These are phyloP conservation scores for Perithous albicinctus DNA, from an alignment of 2,888 invertebrate genomes.

Conservation along the genomic window DNA sequence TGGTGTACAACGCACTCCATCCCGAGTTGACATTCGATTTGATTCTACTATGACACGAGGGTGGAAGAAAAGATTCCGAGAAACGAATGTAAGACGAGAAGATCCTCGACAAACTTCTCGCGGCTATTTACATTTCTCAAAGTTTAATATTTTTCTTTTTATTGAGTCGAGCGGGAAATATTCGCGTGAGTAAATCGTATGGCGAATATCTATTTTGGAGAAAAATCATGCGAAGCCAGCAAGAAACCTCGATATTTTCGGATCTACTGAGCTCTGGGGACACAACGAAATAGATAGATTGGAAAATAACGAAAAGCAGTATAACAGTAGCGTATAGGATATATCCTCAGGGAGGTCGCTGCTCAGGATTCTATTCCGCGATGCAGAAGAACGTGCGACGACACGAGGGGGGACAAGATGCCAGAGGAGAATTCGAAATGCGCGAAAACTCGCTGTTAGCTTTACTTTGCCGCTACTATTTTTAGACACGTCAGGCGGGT, in stretches of 20 bases:
- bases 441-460: constrained; percentile 10
- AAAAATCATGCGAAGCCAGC: neutral
- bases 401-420: neutral
- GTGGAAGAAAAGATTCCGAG: neutral
- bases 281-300: constrained; percentile 22
- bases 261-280: constrained; percentile 19
- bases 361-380: constrained; percentile 10
- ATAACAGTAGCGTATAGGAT: neutral
- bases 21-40: constrained; percentile 14
- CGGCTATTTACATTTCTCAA: neutral
- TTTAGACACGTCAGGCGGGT: constrained; percentile 9
- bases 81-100: neutral
- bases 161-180: neutral
- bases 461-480: constrained; percentile 15
- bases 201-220: neutral
- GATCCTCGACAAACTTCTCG: constrained; percentile 3
- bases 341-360: constrained; percentile 18
- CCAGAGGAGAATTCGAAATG: constrained; percentile 15
- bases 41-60: constrained; percentile 1
- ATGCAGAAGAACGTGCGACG: neutral
- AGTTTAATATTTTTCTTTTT: neutral
- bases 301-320: constrained; percentile 38
- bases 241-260: constrained; percentile 51
- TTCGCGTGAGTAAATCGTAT: neutral
- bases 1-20: neutral